Base-by-base conservation (phyloP, 2,888 invertebrate genomes). In the Folsomia candida region DNA sequence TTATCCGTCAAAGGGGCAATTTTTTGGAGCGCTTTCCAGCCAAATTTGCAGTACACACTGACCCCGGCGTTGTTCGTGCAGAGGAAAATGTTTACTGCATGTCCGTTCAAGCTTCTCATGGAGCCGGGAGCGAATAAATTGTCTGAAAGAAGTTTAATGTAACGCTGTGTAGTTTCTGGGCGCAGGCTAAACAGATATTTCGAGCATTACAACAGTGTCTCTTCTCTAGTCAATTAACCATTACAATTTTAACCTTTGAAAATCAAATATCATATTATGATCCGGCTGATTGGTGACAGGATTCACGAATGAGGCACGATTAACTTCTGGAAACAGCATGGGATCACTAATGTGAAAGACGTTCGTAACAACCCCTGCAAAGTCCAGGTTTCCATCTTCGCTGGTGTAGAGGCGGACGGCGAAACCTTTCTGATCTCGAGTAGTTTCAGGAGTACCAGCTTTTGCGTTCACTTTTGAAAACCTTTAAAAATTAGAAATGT, bases 261-360 rank as follows among this genome's bases (percentile, higher is more conserved):
- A 97, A 83, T 97, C 97, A 96, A 97, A 97, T 82, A 95, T 93
- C 94, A 94, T 94, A 81, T 97, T 92, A 1, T 92, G 85, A 85
- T 97, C 96, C 14, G 9, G 51, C 51, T 14, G 14, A 14, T 47
- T 9, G 14, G 51, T 47, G 11, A 14, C 11, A 47, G 14, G 14
- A 47, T 47, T 47, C 14, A n/a, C n/a, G n/a, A n/a, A n/a, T n/a
- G n/a, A n/a, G n/a, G n/a, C n/a, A n/a, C n/a, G n/a, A n/a, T n/a
- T n/a, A n/a, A n/a, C n/a, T n/a, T n/a, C n/a, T n/a, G 51, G 51
- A 47, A 47, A 47, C 14, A 47, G 14, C 14, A 47, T 47, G 9
- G 51, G 51, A 47, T 47, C 51, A 47, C 51, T 9, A 14, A 47
- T 47, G 14, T 9, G 51, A 47, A 47, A 47, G 14, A 47, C 51